Evolutionary conservation across 2,797 vertebrate genomes (phyloP).

Genomic region (Nyctibius grandis): DNA sequence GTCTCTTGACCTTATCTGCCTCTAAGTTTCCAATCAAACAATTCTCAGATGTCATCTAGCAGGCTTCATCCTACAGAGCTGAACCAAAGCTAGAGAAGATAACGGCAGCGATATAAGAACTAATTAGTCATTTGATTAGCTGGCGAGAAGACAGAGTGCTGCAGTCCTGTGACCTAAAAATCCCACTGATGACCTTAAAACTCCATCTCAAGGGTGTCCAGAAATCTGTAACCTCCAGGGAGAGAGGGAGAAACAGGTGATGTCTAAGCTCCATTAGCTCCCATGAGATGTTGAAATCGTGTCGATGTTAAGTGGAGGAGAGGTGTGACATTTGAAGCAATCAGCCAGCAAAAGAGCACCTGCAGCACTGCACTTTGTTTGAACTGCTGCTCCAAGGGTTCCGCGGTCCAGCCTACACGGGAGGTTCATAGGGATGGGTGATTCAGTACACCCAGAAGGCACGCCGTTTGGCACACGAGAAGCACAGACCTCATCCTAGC

Average conservation of each 20-base stretch:
- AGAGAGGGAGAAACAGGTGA: background rate
- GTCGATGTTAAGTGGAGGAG: background rate
- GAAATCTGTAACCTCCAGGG: conserved; percentile 2
- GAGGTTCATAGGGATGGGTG: background rate
- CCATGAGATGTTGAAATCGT: background rate
- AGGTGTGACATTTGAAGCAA: conserved; percentile 47
- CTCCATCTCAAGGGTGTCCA: background rate
- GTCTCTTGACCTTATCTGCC: background rate
- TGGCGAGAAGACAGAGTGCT: background rate
- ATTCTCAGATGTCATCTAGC: background rate
- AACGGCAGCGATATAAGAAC: background rate
- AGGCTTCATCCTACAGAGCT: background rate
- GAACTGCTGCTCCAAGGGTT: conserved; percentile 9
- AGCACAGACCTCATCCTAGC: conserved; percentile 9
- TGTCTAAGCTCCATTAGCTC: conserved; percentile 11
- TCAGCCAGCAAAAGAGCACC: conserved; percentile 48
- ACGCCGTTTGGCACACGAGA: background rate
- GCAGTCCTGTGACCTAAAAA: conserved; percentile 38
- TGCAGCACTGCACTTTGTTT: conserved; percentile 49
- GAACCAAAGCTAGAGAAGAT: conserved; percentile 8
- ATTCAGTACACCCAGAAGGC: background rate
- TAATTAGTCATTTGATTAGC: conserved; percentile 44
- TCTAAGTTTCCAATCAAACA: background rate
- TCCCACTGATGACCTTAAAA: conserved; percentile 10
- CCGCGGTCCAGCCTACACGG: background rate